Percentiles rank a stretch among this genome's conserved stretches.
Conservation (phyloP, 1,140 invertebrate species). For the Saccostrea cuccullata region DNA sequence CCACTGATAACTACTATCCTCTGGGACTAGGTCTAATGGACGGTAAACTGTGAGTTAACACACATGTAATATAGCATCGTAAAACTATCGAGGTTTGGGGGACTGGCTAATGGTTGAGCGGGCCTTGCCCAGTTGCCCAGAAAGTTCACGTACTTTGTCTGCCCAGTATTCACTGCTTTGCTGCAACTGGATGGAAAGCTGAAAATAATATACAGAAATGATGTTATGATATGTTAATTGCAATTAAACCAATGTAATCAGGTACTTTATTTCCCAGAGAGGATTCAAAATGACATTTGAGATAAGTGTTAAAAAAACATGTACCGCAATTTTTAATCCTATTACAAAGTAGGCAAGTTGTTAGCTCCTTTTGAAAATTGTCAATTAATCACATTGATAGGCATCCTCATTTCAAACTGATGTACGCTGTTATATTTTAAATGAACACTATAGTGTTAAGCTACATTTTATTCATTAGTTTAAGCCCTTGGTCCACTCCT, state of each 20-base stretch:
- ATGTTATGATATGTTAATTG: background rate
- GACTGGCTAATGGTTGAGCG: slow-evolving; percentile 42
- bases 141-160: slow-evolving; percentile 75
- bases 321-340: background rate
- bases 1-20: background rate
- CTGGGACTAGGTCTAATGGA: slow-evolving; percentile 23
- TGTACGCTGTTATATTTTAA: background rate
- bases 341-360: background rate
- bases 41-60: slow-evolving; percentile 6
- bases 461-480: background rate
- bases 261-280: too few relatives aligned
- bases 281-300: too few relatives aligned
- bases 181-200: slow-evolving; percentile 76
- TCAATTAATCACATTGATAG: background rate
- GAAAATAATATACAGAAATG: slow-evolving; percentile 56
- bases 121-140: slow-evolving; percentile 64
- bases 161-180: slow-evolving; percentile 78
- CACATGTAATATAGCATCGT: background rate
- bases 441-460: background rate
- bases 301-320: too few relatives aligned
- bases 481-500: background rate
- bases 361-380: background rate
- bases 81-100: slow-evolving; percentile 36
- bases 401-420: too few relatives aligned
- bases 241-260: background rate